Conservation (phyloP, 2,888 invertebrate species). For the Melinaea marsaeus region DNA sequence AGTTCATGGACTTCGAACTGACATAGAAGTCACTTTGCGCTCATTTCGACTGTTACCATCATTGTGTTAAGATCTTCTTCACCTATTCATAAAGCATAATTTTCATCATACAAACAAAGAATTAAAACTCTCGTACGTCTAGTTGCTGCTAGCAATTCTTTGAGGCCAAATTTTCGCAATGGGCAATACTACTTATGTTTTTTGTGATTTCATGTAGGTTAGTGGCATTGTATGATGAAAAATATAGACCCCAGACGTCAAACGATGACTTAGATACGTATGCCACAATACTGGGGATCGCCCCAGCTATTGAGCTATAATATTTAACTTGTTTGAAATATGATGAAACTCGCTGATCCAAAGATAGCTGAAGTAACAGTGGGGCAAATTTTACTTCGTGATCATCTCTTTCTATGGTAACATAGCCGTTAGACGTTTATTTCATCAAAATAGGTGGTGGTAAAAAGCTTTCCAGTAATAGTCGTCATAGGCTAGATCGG, state of each 20-base stretch:
- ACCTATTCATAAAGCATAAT: too few species aligned
- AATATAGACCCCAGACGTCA: conserved; percentile 34
- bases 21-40: too few species aligned
- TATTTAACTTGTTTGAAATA: conserved; percentile 31
- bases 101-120: conserved; percentile 31
- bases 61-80: too few species aligned
- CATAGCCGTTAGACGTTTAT: conserved; percentile 27
- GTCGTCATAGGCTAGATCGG: conserved; percentile 28
- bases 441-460: too few species aligned
- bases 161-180: conserved; percentile 31
- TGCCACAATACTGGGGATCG: too few species aligned
- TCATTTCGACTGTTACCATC: too few species aligned
- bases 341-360: conserved; percentile 25
- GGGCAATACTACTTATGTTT: conserved; percentile 24
- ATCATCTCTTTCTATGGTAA: conserved; percentile 28
- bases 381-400: conserved; percentile 25
- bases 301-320: too few species aligned
- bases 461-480: conserved; percentile 29
- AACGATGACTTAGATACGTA: too few species aligned
- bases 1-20: too few species aligned
- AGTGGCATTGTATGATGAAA: conserved; percentile 32
- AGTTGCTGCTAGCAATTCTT: conserved; percentile 31
- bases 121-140: conserved; percentile 31
- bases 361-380: conserved; percentile 22
- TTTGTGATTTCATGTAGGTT: conserved; percentile 31